Evolutionary conservation across 1,140 invertebrate species (phyloP).

Genomic region (Brachionus angularis): DNA sequence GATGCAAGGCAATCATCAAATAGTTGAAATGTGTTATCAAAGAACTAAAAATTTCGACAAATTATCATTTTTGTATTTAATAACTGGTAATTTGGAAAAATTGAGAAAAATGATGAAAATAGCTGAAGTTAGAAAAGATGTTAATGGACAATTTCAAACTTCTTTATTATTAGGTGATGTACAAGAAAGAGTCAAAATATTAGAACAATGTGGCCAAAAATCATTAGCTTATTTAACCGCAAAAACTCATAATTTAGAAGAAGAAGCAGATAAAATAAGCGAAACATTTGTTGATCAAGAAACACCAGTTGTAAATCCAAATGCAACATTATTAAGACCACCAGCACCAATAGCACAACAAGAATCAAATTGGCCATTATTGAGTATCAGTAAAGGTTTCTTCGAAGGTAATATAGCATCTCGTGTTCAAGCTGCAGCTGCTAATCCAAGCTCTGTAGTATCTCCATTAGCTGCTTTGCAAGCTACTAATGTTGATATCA

Average conservation of each 20-base stretch:
- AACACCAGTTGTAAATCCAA: constrained; percentile 72
- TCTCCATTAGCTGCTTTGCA: background rate
- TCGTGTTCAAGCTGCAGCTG: constrained; percentile 44
- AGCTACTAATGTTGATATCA: constrained; percentile 32
- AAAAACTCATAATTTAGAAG: constrained; percentile 80
- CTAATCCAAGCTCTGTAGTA: background rate
- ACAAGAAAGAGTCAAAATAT: constrained; percentile 77
- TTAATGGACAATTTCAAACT: constrained; percentile 91
- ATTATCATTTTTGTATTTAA: constrained; percentile 92
- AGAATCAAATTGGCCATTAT: constrained; percentile 90
- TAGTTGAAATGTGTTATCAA: constrained; percentile 98
- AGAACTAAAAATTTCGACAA: constrained; percentile 99
- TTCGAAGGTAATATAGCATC: constrained; percentile 69
- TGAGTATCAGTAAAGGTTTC: constrained; percentile 79
- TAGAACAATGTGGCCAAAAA: constrained; percentile 64
- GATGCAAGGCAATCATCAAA: constrained; percentile 87
- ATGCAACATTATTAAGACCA: constrained; percentile 75
- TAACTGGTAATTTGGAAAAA: constrained; percentile 97
- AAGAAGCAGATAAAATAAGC: constrained; percentile 72
- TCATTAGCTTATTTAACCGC: constrained; percentile 87
- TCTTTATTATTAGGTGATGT: constrained; percentile 86
- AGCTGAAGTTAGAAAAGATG: constrained; percentile 62
- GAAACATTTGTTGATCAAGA: constrained; percentile 60
- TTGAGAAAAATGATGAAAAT: constrained; percentile 98
- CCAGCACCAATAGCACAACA: constrained; percentile 77